phyloP scores from a whole-genome alignment of 2,113 vertebrate species.

The Galeopterus variegatus region DNA sequence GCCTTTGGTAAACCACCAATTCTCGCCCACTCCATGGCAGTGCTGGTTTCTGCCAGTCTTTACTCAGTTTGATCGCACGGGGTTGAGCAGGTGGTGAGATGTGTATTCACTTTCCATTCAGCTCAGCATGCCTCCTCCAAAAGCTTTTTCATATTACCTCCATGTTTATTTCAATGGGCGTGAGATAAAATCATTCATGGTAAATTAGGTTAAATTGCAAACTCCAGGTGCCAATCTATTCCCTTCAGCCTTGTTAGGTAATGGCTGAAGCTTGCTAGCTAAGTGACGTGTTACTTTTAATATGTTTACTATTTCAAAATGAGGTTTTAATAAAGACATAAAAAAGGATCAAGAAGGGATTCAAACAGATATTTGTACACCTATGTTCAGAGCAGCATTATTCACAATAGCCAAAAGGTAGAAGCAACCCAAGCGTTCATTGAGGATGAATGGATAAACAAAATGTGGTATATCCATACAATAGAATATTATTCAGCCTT shows the following conservation, averaged over 20 bases:
- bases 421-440: neutral
- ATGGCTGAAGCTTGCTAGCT: conserved; percentile 46
- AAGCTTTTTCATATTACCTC: neutral
- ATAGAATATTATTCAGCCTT: neutral
- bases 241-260: conserved; percentile 37
- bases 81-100: neutral
- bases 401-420: neutral
- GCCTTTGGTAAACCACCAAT: conserved; percentile 12
- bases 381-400: neutral
- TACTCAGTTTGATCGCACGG: neutral
- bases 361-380: neutral
- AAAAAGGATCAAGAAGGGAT: neutral
- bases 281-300: conserved; percentile 48
- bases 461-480: neutral
- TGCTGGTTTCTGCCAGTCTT: neutral
- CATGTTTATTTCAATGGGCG: neutral
- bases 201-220: conserved; percentile 56
- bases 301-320: conserved; percentile 55
- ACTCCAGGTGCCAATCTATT: conserved; percentile 2
- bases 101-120: conserved; percentile 30
- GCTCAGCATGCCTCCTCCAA: neutral
- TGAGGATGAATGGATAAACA: neutral
- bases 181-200: conserved; percentile 41
- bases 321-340: conserved; percentile 48
- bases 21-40: neutral